phyloP scores from a whole-genome alignment of 1,140 invertebrate species.

The Eubasilissa regina region DNA sequence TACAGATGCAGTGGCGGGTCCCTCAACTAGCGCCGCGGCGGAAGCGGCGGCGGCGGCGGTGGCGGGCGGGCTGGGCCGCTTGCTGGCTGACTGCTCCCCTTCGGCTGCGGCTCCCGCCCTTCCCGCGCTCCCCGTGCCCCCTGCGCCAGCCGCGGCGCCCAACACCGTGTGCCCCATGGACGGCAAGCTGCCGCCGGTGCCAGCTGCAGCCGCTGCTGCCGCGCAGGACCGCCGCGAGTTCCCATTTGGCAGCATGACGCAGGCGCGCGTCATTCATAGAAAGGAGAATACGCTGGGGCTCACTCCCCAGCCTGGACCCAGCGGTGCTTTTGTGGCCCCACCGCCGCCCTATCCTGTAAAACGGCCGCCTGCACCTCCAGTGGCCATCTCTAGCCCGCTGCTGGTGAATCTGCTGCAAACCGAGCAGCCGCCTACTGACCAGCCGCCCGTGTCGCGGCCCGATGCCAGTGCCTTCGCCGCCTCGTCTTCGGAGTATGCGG shows the following conservation, averaged over 20 bases:
- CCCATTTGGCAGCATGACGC: constrained; percentile 93
- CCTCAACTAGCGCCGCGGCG: constrained; percentile 34
- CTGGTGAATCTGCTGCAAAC: constrained; percentile 93
- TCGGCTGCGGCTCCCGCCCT: no score
- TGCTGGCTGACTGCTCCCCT: constrained; percentile 55
- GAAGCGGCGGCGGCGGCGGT: constrained; percentile 39
- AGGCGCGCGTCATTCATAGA: constrained; percentile 78
- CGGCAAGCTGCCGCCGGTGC: constrained; percentile 76
- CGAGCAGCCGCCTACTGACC: constrained; percentile 70
- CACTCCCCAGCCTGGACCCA: constrained; percentile 52
- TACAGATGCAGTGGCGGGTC: constrained; percentile 14
- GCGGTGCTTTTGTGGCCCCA: constrained; percentile 4
- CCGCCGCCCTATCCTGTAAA: constrained; percentile 45
- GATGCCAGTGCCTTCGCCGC: constrained; percentile 45
- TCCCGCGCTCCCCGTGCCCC: no score
- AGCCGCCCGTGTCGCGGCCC: constrained; percentile 57
- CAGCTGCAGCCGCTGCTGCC: constrained; percentile 65
- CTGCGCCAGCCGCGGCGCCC: constrained; percentile 80
- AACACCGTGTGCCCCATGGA: constrained; percentile 88
- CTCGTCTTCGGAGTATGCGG: background rate
- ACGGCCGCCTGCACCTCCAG: constrained; percentile 63
- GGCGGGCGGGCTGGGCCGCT: no score
- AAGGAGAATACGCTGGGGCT: constrained; percentile 65
- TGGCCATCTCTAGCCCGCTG: constrained; percentile 89
- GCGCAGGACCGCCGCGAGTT: constrained; percentile 74